phyloP scores from a whole-genome alignment of 30 jellyfish, hydroid and myxozoan species.

The Aurelia sp. region DNA sequence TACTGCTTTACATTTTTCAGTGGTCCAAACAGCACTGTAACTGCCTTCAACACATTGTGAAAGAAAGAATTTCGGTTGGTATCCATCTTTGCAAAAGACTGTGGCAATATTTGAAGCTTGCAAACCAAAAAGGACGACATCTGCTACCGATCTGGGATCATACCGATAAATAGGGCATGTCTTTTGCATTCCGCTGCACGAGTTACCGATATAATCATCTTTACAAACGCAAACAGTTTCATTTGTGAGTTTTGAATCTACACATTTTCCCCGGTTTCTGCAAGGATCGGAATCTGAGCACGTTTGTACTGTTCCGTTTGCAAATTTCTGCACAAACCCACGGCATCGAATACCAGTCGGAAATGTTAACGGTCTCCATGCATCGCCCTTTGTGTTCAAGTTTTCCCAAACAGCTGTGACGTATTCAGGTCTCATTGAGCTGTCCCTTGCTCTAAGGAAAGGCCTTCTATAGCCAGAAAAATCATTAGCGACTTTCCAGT shows the following conservation, averaged over 20 bases:
- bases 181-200: neutral
- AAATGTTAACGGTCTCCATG: neutral
- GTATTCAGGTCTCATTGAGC: constrained; percentile 56
- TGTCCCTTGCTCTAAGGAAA: constrained; percentile 16
- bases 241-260: neutral
- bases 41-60: constrained; percentile 33
- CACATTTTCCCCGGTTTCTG: constrained; percentile 28
- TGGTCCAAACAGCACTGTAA: neutral
- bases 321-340: constrained; percentile 5
- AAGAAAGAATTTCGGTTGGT: constrained; percentile 24
- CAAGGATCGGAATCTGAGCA: constrained; percentile 37
- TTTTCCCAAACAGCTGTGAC: constrained; percentile 44
- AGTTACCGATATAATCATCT: no score
- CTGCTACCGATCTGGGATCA: constrained; percentile 5
- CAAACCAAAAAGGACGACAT: constrained; percentile 12
- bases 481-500: constrained; percentile 34
- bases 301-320: neutral
- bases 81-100: constrained; percentile 41
- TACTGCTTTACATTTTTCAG: neutral
- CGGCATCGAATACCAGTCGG: constrained; percentile 38
- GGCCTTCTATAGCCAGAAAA: neutral
- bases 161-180: neutral
- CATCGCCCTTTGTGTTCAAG: neutral
- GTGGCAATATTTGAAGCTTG: constrained; percentile 29
- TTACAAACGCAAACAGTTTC: constrained; percentile 11